Evolutionary conservation across 2,797 vertebrate species (phyloP), one percentile per base, ranked within the genome.

Genomic region (Oreortyx pictus): DNA sequence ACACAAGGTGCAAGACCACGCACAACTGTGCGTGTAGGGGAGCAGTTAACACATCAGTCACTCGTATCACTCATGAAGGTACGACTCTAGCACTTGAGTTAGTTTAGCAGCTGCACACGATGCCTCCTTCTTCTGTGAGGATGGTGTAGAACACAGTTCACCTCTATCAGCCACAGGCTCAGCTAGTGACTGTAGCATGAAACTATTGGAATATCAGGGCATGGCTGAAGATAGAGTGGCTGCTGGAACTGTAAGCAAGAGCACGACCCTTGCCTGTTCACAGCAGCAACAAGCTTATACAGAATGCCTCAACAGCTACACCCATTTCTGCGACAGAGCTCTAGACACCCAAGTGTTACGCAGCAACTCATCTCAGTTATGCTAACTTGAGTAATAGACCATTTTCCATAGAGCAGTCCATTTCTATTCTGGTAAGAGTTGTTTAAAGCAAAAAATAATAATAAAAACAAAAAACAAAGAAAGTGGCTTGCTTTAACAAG

Each of bases 101-200:
- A 49, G 31, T 39, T 62, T 14, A 70, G 33, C 75, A 89, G 31
- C 23, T n/a, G 62, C 37, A 33, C 66, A 3, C 2, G 8, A 14
- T 14, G 44, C 22, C 67, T 56, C 24, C 5, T 56, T 43, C 62
- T 41, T 10, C 71, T 52, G 25, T 24, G n/a, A 79, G 75, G 23
- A 0, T 22, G 61, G 0, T 0, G 1, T 2, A 49, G 25, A 75
- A 12, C 1, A 15, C 2, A 68, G 14, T 0, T 12, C 2, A 80
- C 11, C 16, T 61, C 72, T 43, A 27, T 14, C 29, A 59, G 4
- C 11, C 25, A 43, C 2, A 54, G 37, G 39, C 6, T 14, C 6
- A 8, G 14, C 29, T 59, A 78, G 0, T 0, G 37, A 49, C 29
- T 14, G 12, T 31, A 60, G 14, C n/a, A 56, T 11, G 2, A 74